Base-by-base conservation (phyloP, 1,140 invertebrate genomes). In the Drosophila lowei region DNA sequence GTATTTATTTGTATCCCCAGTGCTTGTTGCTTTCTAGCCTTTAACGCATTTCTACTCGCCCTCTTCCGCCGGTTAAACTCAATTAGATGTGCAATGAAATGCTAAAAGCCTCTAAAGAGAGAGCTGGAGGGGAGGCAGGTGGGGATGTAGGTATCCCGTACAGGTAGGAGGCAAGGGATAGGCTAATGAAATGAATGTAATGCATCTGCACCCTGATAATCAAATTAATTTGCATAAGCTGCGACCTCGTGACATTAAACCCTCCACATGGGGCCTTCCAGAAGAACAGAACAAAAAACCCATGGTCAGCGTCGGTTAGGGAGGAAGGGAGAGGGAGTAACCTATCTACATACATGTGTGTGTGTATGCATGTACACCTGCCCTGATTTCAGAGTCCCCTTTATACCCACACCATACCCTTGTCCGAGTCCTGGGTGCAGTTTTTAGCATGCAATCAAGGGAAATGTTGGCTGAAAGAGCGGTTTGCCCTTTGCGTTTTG, bases 221-320 rank as follows among this genome's bases (percentile, higher is more conserved):
- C 64, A 67, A 85, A 74, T 85, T 73, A 80, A 85, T 81, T 85
- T 86, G 57, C 77, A 85, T 84, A 84, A 63, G 59, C 62, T 34
- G 52, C 64, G 58, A 66, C 70, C 54, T 64, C 77, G 54, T 79
- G 77, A 79, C 77, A 74, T 79, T 79, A 59, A 68, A 58, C 53
- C 41, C 18, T 46, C 23, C 18, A 30, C 49, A 44, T 30, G 15
- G 9, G 57, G 43, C 4, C 23, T 11, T 9, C 43, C 43, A 47
- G 4, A n/a, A n/a, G 6, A 9, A 7, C 6, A 28, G 25, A 25
- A 25, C 7, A 42, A 47, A 44, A 23, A 13, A 28, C 43, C 46
- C 13, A 68, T 55, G 34, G 50, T 25, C 63, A 13, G 41, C 6
- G 53, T 55, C 38, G 47, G 13, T 8, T 15, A 11, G 50, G 34